Evolutionary conservation across 2,888 invertebrate genomes (phyloP).

Genomic region (Polietes domitor): DNA sequence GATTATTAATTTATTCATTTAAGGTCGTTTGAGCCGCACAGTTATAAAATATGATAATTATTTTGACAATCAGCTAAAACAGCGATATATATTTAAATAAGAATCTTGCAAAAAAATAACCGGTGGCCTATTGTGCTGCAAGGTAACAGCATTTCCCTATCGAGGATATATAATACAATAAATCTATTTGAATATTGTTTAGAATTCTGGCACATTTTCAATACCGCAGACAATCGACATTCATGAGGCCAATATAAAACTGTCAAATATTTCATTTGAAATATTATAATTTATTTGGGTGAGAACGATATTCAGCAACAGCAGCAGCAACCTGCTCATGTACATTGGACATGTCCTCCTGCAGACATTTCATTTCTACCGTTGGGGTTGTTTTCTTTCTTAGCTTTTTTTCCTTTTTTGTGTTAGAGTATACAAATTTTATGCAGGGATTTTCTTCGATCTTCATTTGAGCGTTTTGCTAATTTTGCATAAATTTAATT

Average conservation of each 20-base stretch:
- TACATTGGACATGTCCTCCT: not conserved
- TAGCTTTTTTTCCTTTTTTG: not conserved
- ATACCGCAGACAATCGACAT: not conserved
- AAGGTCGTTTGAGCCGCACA: too few relatives aligned
- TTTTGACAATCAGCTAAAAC: too few relatives aligned
- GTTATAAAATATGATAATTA: too few relatives aligned
- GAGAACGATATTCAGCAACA: not conserved
- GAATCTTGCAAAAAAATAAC: too few relatives aligned
- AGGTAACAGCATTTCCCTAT: too few relatives aligned
- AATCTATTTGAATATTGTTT: not conserved
- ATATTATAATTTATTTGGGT: not conserved
- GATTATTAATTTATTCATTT: too few relatives aligned
- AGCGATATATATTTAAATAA: too few relatives aligned
- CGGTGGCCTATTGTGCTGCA: too few relatives aligned
- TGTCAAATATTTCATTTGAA: not conserved
- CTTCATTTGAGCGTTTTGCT: slow-evolving; percentile 36
- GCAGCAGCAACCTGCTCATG: not conserved
- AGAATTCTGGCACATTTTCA: not conserved
- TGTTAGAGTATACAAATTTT: not conserved
- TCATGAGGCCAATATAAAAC: not conserved
- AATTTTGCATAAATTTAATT: slow-evolving; percentile 54
- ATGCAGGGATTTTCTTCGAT: not conserved
- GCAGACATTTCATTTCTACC: not conserved
- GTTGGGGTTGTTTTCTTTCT: not conserved
- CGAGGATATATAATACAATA: not conserved